These are phyloP conservation scores for Epinephelus cyanopodus DNA, from an alignment of 2,113 vertebrate genomes.

Conservation along the genomic window DNA sequence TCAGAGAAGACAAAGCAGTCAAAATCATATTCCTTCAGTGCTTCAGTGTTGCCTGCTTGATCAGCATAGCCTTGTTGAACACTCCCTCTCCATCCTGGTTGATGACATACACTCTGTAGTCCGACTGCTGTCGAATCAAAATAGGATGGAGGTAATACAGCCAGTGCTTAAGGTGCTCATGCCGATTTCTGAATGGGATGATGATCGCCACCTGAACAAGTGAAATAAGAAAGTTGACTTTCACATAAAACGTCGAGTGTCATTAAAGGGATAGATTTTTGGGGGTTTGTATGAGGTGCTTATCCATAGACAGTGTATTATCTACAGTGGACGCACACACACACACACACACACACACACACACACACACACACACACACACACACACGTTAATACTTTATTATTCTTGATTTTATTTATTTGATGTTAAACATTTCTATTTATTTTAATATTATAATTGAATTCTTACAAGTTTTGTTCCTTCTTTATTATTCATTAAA, in stretches of 20 bases:
- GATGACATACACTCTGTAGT: slow-evolving; percentile 94
- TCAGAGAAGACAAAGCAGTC: slow-evolving; percentile 96
- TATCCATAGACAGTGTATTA: too few species aligned
- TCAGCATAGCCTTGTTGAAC: slow-evolving; percentile 95
- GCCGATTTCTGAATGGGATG: slow-evolving; percentile 93
- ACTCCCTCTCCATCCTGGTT: slow-evolving; percentile 91
- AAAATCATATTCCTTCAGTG: slow-evolving; percentile 93
- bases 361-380: too few species aligned
- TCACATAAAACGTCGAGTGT: neutral
- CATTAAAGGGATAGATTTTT: too few species aligned
- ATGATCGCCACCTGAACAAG: slow-evolving; percentile 89
- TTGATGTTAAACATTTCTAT: too few species aligned
- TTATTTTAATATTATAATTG: too few species aligned
- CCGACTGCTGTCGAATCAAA: slow-evolving; percentile 91
- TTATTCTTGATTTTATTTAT: too few species aligned
- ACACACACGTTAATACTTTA: too few species aligned
- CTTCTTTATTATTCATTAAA: too few species aligned
- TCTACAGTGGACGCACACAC: too few species aligned
- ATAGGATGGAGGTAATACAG: slow-evolving; percentile 94
- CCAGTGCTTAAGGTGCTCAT: slow-evolving; percentile 94
- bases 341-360: too few species aligned
- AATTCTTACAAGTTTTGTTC: too few species aligned
- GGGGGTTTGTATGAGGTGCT: too few species aligned
- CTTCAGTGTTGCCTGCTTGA: slow-evolving; percentile 92
- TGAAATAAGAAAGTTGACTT: neutral